Evolutionary conservation across 2,113 vertebrate species (phyloP).

Genomic region (Cinclus cinclus): DNA sequence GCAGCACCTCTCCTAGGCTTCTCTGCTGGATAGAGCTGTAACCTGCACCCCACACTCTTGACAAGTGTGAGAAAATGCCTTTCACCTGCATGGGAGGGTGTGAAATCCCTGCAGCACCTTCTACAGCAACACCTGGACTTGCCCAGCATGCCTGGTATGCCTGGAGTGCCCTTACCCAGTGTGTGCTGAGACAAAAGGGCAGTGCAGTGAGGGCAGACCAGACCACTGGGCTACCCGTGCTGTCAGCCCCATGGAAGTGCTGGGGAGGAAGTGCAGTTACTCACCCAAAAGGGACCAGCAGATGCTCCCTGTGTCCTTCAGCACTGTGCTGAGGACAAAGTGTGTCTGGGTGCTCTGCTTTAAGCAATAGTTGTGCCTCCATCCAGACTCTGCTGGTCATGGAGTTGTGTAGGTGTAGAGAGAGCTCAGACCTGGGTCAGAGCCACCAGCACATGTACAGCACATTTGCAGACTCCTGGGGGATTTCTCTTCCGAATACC

Average conservation of each 20-base stretch:
- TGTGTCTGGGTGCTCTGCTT: background rate
- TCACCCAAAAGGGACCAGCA: background rate
- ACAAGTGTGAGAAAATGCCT: background rate
- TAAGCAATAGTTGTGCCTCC: background rate
- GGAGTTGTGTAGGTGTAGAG: background rate
- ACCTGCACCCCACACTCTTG: background rate
- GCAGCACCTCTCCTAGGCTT: background rate
- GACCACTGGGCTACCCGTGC: background rate
- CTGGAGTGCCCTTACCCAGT: background rate
- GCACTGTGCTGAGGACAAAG: background rate
- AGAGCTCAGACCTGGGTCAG: background rate
- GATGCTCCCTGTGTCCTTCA: background rate
- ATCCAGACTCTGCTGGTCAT: background rate
- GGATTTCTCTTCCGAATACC: background rate
- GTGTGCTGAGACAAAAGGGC: background rate
- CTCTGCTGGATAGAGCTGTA: background rate
- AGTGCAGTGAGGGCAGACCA: background rate
- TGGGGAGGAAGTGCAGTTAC: background rate
- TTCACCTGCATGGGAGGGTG: background rate
- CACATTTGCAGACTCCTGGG: background rate
- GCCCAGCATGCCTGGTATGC: accelerated
- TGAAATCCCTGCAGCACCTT: background rate
- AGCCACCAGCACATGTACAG: background rate
- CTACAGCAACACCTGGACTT: background rate
- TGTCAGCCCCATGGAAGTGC: accelerated